Base-by-base conservation (phyloP, 1,140 invertebrate genomes). In the Cydia splendana region DNA sequence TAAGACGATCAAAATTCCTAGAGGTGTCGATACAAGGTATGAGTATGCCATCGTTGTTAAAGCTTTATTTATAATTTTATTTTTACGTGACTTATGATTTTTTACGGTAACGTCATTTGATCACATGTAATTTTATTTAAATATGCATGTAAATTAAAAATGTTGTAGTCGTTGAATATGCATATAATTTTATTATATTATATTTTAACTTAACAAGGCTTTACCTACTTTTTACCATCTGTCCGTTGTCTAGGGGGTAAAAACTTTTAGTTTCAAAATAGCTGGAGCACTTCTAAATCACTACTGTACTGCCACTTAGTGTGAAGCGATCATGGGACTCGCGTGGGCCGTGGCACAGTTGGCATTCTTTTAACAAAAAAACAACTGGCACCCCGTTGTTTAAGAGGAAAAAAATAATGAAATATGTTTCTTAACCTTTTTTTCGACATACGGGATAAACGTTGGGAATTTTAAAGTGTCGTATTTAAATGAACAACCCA, bases 331-430 rank as follows among this genome's bases (percentile, higher is more conserved):
- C 84, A 87, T 86, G 74, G 84, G 80, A 80, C 83, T 80, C 79
- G 88, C 88, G 88, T 90, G 86, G 90, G 88, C 79, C 77, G 86
- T 81, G 75, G 76, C 85, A 75, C 83, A 84, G 80, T 88, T 87
- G 87, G 87, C 83, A 89, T 87, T 84, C 84, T 81, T 78, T 79
- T 82, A 84, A 88, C 85, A 92, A 91, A 91, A 76, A 93, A 91
- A 86, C 87, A 85, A 80, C 81, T 82, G 90, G 83, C 88, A 86
- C 91, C 91, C 91, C 84, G 91, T 91, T 93, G 91, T 93, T 92
- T 91, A 87, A 90, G 83, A 85, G 84, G 86, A 76, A 89, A 92
- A 91, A 92, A 91, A 90, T 90, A 91, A 92, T 92, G 90, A 92
- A 91, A 91, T 91, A 91, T 88, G 87, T 84, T 82, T 88, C 82